A percentile compares a stretch with the other conserved stretches of the same genome.
Conservation (phyloP, 2,888 invertebrate genomes). For the Entomobrya multifasciata region DNA sequence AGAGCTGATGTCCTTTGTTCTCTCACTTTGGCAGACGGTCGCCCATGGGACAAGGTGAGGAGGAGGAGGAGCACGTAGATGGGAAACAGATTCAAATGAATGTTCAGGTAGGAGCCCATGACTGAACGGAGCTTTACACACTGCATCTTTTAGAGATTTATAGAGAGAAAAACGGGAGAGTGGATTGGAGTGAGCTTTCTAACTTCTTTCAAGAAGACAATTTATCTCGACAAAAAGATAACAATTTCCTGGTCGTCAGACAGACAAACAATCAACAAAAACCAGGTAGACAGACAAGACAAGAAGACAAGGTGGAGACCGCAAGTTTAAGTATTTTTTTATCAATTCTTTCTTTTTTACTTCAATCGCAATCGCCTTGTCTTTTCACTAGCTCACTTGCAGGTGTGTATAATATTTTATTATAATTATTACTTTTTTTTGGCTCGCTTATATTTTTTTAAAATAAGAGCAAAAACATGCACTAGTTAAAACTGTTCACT, state of each 20-base stretch:
- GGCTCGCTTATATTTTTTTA: too few species aligned
- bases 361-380: constrained; percentile 16
- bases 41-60: constrained; percentile 76
- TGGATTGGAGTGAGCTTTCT: too few species aligned
- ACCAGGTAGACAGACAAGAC: too few species aligned
- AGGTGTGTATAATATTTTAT: too few species aligned
- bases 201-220: neutral
- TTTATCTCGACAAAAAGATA: constrained; percentile 58
- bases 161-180: too few species aligned
- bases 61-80: constrained; percentile 77
- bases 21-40: constrained; percentile 75
- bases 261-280: too few species aligned
- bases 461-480: too few species aligned
- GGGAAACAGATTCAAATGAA: constrained; percentile 75
- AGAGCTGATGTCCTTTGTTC: constrained; percentile 60
- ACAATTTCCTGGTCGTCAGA: constrained; percentile 68
- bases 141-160: constrained; percentile 72
- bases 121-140: constrained; percentile 72
- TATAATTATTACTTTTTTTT: too few species aligned
- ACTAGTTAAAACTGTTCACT: too few species aligned
- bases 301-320: too few species aligned
- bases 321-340: too few species aligned
- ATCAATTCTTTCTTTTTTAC: constrained; percentile 30
- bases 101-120: constrained; percentile 76
- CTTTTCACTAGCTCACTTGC: too few species aligned